A percentile compares a stretch with the other conserved stretches of the same genome.
These are phyloP conservation scores for Motacilla alba DNA, from an alignment of 2,113 vertebrate genomes.

Conservation along the genomic window DNA sequence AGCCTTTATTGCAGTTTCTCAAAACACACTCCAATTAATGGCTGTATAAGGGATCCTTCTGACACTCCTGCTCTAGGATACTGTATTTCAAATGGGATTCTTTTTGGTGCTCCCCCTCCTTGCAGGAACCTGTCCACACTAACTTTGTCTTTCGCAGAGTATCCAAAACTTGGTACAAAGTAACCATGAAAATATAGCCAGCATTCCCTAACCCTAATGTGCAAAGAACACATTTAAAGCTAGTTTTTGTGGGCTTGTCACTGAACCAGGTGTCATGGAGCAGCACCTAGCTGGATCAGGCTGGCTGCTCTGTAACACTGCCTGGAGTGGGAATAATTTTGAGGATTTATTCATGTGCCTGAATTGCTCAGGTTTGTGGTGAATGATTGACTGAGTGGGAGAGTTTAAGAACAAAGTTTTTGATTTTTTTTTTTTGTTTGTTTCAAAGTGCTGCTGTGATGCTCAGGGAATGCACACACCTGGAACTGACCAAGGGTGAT, in stretches of 20 bases:
- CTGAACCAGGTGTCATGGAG: not conserved
- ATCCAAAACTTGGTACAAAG: not conserved
- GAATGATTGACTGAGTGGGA: not conserved
- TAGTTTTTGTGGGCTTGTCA: not conserved
- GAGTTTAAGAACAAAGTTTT: not conserved
- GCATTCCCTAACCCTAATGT: rapidly evolving
- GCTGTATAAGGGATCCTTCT: not conserved
- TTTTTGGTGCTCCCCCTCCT: not conserved
- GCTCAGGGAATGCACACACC: rapidly evolving
- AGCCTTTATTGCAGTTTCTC: not conserved
- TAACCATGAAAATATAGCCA: not conserved
- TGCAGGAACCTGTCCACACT: rapidly evolving
- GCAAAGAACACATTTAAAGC: not conserved
- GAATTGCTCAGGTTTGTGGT: not conserved
- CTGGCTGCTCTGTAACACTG: not conserved
- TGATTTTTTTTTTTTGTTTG: not conserved
- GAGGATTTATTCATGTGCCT: not conserved
- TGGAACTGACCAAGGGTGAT: not conserved
- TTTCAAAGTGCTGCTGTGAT: not conserved
- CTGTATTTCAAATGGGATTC: not conserved
- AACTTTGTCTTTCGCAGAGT: not conserved
- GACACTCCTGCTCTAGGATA: not conserved
- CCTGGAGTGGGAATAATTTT: not conserved
- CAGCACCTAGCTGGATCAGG: not conserved
- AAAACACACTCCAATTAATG: not conserved